Base-by-base conservation (phyloP, 2,113 vertebrate species). In the Zeus faber region DNA sequence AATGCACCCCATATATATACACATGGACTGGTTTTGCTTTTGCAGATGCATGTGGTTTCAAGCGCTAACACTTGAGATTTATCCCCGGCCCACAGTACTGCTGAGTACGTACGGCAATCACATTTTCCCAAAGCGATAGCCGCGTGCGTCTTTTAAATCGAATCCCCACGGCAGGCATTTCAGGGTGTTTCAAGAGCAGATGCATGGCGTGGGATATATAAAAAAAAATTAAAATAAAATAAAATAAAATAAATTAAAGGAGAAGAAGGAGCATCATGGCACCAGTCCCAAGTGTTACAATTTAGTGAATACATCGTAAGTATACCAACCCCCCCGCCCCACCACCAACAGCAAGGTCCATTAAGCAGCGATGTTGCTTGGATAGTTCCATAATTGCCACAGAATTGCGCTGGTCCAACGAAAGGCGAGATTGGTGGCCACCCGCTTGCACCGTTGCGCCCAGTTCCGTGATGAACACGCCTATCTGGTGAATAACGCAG, bases 21-120 rank as follows among this genome's bases (percentile, higher is more conserved):
- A 17, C 40, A 53, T n/a, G 35, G 21, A 47, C 13, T 24, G 16
- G 31, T 60, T 70, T 54, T n/a, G 17, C 39, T 49, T 65, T 40
- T 65, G 37, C 49, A 52, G 58, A 71, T 41, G 53, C 22, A 37
- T 20, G 47, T 16, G 27, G 29, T 47, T 26, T 67, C 25, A 33
- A 51, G 35, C 41, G 67, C 21, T 51, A 67, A 6, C 63, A 48
- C 58, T 61, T n/a, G n/a, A n/a, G 59, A 70, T 40, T 56, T 68
- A 16, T 51, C 58, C 54, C 66, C 3, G 60, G 62, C 37, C 18
- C 4, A 29, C 37, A 20, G 62, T 73, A 62, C 18, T 49, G 57
- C 61, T 55, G 61, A 77, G 62, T 21, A 63, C 62, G 27, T 64
- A 53, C 21, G 47, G 29, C 40, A 67, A 46, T 60, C 3, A 45